A percentile compares a stretch with the other conserved stretches of the same genome.
phyloP scores from a whole-genome alignment of 2,888 invertebrate species.

The Spatulosminthurus flaviceps region DNA sequence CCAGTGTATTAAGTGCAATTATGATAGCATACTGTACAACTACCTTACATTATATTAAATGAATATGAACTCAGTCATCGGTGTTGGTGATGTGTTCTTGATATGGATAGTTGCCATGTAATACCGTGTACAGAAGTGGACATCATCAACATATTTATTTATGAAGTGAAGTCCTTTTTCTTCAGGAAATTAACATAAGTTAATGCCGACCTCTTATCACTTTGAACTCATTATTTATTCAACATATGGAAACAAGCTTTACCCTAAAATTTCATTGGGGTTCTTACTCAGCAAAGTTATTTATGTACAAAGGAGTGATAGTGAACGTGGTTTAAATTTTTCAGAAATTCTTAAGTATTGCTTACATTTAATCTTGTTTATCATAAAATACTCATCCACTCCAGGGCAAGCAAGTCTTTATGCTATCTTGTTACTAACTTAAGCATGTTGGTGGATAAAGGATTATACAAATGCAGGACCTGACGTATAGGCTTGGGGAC shows the following conservation, averaged over 20 bases:
- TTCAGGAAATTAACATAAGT: background rate
- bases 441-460: too few relatives aligned
- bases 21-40: background rate
- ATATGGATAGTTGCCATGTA: background rate
- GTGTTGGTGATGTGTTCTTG: background rate
- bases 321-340: background rate
- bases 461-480: too few relatives aligned
- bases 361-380: too few relatives aligned
- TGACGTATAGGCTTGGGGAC: too few relatives aligned
- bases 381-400: too few relatives aligned
- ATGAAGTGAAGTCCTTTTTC: background rate
- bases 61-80: background rate
- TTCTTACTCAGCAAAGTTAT: background rate
- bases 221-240: slow-evolving; percentile 3
- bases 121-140: background rate
- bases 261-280: background rate
- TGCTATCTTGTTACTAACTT: too few relatives aligned
- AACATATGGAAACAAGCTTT: background rate
- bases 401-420: too few relatives aligned
- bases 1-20: background rate
- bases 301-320: background rate
- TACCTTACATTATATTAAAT: background rate
- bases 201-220: slow-evolving; percentile 8
- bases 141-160: background rate
- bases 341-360: background rate